Evolutionary conservation across 2,113 vertebrate genomes (phyloP).

Genomic region (Malurus alboscapulatus): DNA sequence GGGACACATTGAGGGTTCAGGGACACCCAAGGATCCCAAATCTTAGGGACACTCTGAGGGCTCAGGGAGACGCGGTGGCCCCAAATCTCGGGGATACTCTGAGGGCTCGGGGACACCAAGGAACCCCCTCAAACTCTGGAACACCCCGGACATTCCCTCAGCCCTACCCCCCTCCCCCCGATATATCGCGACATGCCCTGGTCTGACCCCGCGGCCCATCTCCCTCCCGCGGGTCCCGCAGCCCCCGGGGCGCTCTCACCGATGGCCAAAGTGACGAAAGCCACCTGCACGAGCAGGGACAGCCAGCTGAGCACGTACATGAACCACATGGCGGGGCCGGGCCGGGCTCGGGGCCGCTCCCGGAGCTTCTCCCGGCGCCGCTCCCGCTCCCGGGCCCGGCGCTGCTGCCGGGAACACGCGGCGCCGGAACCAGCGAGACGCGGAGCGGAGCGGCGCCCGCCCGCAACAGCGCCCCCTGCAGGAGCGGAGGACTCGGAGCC

Average conservation of each 20-base stretch:
- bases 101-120: background rate
- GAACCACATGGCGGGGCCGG: slow-evolving; percentile 85
- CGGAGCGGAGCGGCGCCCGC: background rate
- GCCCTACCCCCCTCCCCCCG: background rate
- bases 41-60: no score
- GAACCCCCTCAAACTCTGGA: background rate
- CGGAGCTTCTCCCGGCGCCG: background rate
- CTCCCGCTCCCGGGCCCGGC: slow-evolving; percentile 1
- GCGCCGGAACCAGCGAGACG: background rate
- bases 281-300: slow-evolving; percentile 89
- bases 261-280: slow-evolving; percentile 89
- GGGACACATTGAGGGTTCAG: no score
- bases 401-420: slow-evolving; percentile 9
- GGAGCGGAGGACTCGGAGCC: background rate
- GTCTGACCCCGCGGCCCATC: background rate
- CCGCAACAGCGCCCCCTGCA: slow-evolving; percentile 10
- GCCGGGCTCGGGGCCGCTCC: background rate
- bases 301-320: slow-evolving; percentile 94
- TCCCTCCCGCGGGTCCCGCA: no score
- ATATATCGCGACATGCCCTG: background rate
- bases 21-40: background rate
- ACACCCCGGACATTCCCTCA: no score
- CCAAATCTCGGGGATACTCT: no score
- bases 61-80: no score
- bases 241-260: background rate